Evolutionary conservation across 2,113 vertebrate genomes (phyloP).

Genomic region (Danio rerio): GRCz12tu NC_133182.1:13050001-13050500

Average conservation of each 20-base stretch:
- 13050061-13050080: slow-evolving; percentile 1
- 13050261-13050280: slow-evolving; percentile 13
- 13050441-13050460: neutral
- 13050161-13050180: slow-evolving; percentile 67
- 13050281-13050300: neutral
- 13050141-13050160: slow-evolving; percentile 76
- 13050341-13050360: neutral
- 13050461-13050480: neutral
- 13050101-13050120: slow-evolving; percentile 42
- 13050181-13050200: slow-evolving; percentile 64
- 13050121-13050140: slow-evolving; percentile 62
- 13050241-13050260: slow-evolving; percentile 32
- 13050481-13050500: neutral
- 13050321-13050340: neutral
- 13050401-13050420: neutral
- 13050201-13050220: slow-evolving; percentile 31
- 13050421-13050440: slow-evolving; percentile 13
- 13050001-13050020: slow-evolving; percentile 10
- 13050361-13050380: neutral
- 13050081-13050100: neutral
- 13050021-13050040: neutral
- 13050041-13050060: slow-evolving; percentile 5
- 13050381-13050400: neutral
- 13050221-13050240: slow-evolving; percentile 18
- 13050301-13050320: neutral